phyloP scores from a whole-genome alignment of 2,797 vertebrate species.

The Onychomys leucogaster region DNA sequence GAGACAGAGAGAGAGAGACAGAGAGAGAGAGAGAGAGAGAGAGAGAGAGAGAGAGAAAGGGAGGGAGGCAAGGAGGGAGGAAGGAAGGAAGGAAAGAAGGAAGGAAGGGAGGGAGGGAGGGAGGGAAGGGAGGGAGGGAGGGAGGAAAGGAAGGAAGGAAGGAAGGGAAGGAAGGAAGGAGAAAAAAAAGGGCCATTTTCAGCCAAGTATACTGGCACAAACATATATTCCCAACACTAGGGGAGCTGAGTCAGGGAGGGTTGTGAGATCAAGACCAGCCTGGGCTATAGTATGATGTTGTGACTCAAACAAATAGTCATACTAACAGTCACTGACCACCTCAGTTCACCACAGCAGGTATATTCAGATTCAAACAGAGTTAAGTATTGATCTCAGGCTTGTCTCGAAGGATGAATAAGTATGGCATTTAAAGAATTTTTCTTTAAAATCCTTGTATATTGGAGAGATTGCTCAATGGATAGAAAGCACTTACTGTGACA shows the following conservation, averaged over 20 bases:
- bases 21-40: no score
- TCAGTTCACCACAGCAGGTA: neutral
- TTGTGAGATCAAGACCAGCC: neutral
- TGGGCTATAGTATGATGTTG: neutral
- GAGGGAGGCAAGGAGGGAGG: no score
- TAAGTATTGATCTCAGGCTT: neutral
- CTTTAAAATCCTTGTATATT: neutral
- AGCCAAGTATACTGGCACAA: no score
- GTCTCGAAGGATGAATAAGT: conserved; percentile 12
- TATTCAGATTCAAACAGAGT: neutral
- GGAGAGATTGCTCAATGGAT: neutral
- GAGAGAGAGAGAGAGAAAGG: no score
- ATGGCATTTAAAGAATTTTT: conserved; percentile 32
- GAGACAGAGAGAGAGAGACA: neutral
- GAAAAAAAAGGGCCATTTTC: neutral
- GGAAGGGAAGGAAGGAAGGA: neutral
- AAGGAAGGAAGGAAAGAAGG: no score
- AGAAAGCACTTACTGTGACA: neutral
- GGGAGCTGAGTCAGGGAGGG: neutral
- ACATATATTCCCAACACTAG: neutral
- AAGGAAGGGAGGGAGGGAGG: no score
- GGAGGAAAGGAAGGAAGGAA: no score
- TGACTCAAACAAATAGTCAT: neutral
- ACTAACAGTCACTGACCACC: neutral
- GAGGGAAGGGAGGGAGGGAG: no score